Base-by-base conservation (phyloP, 2,797 vertebrate species). In the Xenopus petersii region DNA sequence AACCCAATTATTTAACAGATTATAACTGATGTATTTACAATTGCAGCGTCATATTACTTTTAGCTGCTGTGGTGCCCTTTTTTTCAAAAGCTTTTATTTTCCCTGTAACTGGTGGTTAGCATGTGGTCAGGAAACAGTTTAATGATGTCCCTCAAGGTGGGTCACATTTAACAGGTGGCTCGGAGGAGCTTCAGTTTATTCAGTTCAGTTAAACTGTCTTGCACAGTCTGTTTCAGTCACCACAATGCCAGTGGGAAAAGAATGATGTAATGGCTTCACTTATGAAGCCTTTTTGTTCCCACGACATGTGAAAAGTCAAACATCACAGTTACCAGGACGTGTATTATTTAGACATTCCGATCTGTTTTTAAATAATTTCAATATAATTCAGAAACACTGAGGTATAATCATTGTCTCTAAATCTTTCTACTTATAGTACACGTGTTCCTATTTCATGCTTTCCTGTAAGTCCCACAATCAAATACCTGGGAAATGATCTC, bases 121-220 rank as follows among this genome's bases (percentile, higher is more conserved):
- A 69, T 86, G 83, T 87, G 84, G 86, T 87, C 83, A 84, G 81
- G 64, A 82, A 80, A 73, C 74, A 82, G 81, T 82, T 88, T 83
- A 75, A 80, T 75, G 67, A 87, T 86, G 83, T 80, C 83, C 72
- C 69, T 85, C 81, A 81, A 84, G 79, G 56, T 81, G 79, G 75
- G 81, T 81, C 79, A 82, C 73, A 82, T 49, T 46, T 55, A 79
- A 74, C 82, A 87, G 80, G 80, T 86, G 83, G 82, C 80, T 78
- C 69, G 72, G 47, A 77, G 42, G 60, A 70, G 68, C 21, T 73
- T 81, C 64, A 17, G 75, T 62, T 73, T 72, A 55, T 48, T 64
- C 54, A 16, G 5, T 81, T 78, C 84, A 75, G 66, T 86, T 82
- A 84, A 85, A 89, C 83, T 84, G 75, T 80, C 87, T 82, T 36